Conservation (phyloP, 2,888 invertebrate species). For the Aspidiotus destructor region DNA sequence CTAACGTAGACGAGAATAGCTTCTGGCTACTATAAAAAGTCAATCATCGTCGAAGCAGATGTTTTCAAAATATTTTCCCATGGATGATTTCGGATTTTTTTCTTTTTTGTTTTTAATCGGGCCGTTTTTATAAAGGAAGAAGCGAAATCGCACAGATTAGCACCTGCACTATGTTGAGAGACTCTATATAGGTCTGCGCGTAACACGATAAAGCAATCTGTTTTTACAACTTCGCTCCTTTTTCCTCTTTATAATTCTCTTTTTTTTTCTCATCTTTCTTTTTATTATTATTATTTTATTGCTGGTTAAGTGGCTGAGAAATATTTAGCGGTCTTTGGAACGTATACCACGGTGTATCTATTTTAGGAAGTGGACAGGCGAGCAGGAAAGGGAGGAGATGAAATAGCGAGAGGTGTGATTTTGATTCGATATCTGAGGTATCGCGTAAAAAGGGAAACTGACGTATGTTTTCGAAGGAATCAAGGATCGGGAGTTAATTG, state of each 20-base stretch:
- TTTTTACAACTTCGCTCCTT: neutral
- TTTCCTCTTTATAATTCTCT: neutral
- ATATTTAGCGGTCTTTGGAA: neutral
- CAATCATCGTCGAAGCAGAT: constrained; percentile 23
- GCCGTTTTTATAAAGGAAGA: neutral
- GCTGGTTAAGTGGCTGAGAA: neutral
- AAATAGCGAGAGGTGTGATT: neutral
- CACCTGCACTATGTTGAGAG: constrained; percentile 15
- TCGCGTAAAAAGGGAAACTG: too few relatives aligned
- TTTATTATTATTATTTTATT: neutral
- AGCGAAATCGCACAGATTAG: constrained; percentile 21
- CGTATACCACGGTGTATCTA: neutral
- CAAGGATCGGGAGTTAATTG: too few relatives aligned
- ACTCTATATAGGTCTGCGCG: neutral
- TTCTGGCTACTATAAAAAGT: constrained; percentile 26
- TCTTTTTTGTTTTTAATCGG: constrained; percentile 22
- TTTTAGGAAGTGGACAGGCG: too few relatives aligned
- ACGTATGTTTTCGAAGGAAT: too few relatives aligned
- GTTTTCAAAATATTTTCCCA: constrained; percentile 24
- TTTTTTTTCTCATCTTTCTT: neutral
- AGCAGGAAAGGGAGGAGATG: neutral
- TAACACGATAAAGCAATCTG: constrained; percentile 19
- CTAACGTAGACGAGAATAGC: constrained; percentile 20
- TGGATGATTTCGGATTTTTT: constrained; percentile 19
- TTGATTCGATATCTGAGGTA: neutral